These are phyloP conservation scores for Telenomus remus DNA, from an alignment of 1,140 invertebrate species.

Conservation along the genomic window DNA sequence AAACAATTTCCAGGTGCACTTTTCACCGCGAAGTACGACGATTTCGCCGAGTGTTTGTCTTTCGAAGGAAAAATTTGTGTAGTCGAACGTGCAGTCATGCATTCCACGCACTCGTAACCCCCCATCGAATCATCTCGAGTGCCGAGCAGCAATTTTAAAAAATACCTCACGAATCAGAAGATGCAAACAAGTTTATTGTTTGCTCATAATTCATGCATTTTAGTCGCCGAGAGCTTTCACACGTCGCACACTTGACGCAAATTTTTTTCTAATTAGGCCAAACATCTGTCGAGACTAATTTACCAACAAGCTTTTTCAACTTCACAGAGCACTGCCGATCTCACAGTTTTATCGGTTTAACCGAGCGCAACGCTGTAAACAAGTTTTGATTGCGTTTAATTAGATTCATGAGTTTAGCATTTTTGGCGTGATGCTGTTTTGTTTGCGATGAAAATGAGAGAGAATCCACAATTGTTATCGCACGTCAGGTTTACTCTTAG, in stretches of 20 bases:
- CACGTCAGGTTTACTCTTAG: too few species aligned
- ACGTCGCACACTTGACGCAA: conserved; percentile 16
- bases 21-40: conserved; percentile 13
- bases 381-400: neutral
- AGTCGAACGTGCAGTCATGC: conserved; percentile 11
- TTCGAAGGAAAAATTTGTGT: conserved; percentile 25
- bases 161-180: too few species aligned
- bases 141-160: conserved; percentile 16
- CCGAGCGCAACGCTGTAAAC: neutral
- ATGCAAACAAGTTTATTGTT: too few species aligned
- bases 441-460: too few species aligned
- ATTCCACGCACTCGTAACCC: conserved; percentile 6
- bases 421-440: neutral
- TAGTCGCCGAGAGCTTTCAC: conserved; percentile 16
- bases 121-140: conserved; percentile 49
- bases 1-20: conserved; percentile 43
- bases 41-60: conserved; percentile 36
- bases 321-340: neutral
- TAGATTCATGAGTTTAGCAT: conserved; percentile 1
- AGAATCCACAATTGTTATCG: too few species aligned
- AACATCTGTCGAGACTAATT: conserved; percentile 24
- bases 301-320: conserved; percentile 22
- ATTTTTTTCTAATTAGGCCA: conserved; percentile 36
- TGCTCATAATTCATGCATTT: conserved; percentile 14
- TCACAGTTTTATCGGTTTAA: neutral